Evolutionary conservation across 2,797 vertebrate genomes (phyloP).

Genomic region (Acomys russatus): DNA sequence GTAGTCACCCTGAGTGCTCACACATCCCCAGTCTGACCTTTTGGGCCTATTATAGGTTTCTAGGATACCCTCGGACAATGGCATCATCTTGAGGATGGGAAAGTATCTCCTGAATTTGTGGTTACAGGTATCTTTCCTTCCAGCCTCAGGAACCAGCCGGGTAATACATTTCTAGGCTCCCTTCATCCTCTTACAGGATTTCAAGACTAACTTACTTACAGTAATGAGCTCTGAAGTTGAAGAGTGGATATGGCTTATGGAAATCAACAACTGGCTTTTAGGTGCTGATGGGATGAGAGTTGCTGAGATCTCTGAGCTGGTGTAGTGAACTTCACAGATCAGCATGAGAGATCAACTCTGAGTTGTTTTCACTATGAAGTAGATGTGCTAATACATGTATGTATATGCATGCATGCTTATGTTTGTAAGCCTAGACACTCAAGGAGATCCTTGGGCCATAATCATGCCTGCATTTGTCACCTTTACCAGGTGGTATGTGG

Average conservation of each 20-base stretch:
- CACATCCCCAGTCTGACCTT: not conserved
- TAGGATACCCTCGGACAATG: not conserved
- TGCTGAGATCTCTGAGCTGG: conserved; percentile 6
- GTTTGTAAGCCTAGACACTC: not conserved
- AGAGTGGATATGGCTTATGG: not conserved
- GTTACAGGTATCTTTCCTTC: not conserved
- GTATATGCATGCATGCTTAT: not conserved
- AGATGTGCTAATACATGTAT: not conserved
- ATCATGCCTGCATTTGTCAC: not conserved
- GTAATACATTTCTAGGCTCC: not conserved
- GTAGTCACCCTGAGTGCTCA: not conserved
- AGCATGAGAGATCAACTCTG: not conserved
- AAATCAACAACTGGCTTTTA: conserved; percentile 24
- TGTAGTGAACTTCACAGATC: not conserved
- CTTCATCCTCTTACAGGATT: conserved; percentile 37
- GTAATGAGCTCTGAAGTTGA: not conserved
- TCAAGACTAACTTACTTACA: conserved; percentile 12
- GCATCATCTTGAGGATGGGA: not conserved
- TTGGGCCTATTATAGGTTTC: not conserved
- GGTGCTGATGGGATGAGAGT: not conserved
- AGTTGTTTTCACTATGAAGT: not conserved
- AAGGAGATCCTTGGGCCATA: not conserved
- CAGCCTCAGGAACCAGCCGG: not conserved
- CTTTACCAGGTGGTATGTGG: not conserved
- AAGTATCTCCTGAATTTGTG: not conserved